Conservation (phyloP, 1,140 invertebrate species). For the Asbolus verrucosus region DNA sequence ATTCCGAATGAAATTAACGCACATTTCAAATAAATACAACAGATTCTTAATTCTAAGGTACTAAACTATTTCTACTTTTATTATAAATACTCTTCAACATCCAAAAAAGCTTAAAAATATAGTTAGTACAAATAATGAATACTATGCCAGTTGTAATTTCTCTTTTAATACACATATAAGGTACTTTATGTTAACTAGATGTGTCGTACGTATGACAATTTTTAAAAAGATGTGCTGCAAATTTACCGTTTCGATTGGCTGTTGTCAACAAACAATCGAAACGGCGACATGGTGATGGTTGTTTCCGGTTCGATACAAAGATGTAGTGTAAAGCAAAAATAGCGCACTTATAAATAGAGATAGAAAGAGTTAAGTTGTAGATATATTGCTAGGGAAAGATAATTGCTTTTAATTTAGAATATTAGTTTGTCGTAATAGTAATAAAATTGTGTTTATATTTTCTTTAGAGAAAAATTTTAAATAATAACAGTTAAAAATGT, state of each 20-base stretch:
- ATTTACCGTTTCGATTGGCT: not conserved
- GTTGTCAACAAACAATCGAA: too few relatives aligned
- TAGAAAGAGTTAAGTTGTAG: slow-evolving; percentile 36
- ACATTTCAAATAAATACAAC: slow-evolving; percentile 8
- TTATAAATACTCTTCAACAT: slow-evolving; percentile 46
- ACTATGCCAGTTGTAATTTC: slow-evolving; percentile 9
- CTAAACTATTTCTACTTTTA: slow-evolving; percentile 23
- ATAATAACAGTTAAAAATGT: slow-evolving; percentile 1
- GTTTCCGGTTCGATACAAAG: too few relatives aligned
- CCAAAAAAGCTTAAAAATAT: slow-evolving; percentile 49
- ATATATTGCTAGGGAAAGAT: slow-evolving; percentile 63
- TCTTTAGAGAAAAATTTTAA: slow-evolving; percentile 33
- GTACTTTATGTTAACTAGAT: not conserved
- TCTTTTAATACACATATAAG: slow-evolving; percentile 13
- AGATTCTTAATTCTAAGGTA: slow-evolving; percentile 28
- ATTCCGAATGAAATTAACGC: slow-evolving; percentile 9
- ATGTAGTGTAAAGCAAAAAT: slow-evolving; percentile 25
- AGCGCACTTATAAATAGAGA: slow-evolving; percentile 25
- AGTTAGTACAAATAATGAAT: slow-evolving; percentile 36
- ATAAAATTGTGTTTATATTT: not conserved
- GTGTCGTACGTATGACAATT: not conserved
- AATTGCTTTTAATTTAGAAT: slow-evolving; percentile 63
- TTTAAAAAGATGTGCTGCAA: not conserved
- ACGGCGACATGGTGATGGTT: too few relatives aligned
- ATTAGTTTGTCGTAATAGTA: slow-evolving; percentile 49